These are phyloP conservation scores for Cervus canadensis DNA, from an alignment of 2,113 vertebrate species.

Conservation along the genomic window DNA sequence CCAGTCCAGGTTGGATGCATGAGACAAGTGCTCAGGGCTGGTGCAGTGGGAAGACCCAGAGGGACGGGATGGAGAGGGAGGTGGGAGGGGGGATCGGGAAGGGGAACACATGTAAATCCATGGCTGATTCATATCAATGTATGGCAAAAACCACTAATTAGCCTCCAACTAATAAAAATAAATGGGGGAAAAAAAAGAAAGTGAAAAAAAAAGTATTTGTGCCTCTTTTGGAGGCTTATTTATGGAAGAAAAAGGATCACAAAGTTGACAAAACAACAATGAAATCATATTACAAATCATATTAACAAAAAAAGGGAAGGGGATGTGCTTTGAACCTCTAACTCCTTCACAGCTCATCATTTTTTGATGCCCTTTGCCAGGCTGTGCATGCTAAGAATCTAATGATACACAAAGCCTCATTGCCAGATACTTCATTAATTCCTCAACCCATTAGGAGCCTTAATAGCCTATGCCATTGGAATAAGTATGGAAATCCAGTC, in stretches of 20 bases:
- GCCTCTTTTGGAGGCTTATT: conserved; percentile 4
- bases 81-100: too few species aligned
- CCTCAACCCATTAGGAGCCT: conserved; percentile 56
- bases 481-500: conserved; percentile 49
- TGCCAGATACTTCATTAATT: conserved; percentile 63
- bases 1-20: too few species aligned
- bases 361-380: conserved; percentile 59
- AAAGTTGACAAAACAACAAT: conserved; percentile 7
- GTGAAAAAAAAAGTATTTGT: not conserved
- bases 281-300: conserved; percentile 33
- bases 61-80: too few species aligned
- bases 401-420: conserved; percentile 51
- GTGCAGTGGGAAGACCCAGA: too few species aligned
- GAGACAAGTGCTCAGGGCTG: too few species aligned
- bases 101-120: too few species aligned
- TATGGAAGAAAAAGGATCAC: conserved; percentile 9
- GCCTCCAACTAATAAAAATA: too few species aligned
- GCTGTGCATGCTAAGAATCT: conserved; percentile 35
- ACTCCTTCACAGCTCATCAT: conserved; percentile 61
- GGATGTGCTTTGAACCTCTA: conserved; percentile 29
- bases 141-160: too few species aligned
- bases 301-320: not conserved
- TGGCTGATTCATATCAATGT: too few species aligned
- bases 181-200: too few species aligned
- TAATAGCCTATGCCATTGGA: conserved; percentile 50